Evolutionary conservation across 2,113 vertebrate genomes (phyloP).

Genomic region (Mirza zaza): DNA sequence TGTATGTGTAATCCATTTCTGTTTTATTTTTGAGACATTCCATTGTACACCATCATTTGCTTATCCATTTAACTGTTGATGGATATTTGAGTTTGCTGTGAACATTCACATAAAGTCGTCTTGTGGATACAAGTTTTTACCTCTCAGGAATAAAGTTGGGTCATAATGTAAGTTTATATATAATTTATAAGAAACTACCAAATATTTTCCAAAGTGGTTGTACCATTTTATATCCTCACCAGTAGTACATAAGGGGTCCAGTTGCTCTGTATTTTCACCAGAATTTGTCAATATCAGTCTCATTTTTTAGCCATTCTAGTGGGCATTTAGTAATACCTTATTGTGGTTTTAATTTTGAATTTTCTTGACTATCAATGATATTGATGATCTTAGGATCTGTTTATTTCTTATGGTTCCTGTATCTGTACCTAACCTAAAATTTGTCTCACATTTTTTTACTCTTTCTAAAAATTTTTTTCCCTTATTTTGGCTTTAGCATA

Average conservation of each 20-base stretch:
- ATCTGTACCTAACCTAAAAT: neutral
- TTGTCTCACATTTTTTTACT: neutral
- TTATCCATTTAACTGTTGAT: neutral
- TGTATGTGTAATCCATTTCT: neutral
- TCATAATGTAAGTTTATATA: neutral
- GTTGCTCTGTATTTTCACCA: neutral
- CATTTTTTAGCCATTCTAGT: neutral
- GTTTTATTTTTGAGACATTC: neutral
- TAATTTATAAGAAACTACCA: neutral
- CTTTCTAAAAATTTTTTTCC: neutral
- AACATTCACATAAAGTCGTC: neutral
- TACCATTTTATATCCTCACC: neutral
- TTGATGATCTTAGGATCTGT: neutral
- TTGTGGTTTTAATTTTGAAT: neutral
- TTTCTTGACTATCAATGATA: neutral
- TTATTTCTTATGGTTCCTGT: neutral
- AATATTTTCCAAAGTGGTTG: neutral
- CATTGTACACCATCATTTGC: neutral
- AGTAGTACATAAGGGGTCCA: neutral
- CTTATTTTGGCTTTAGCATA: neutral
- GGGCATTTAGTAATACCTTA: neutral
- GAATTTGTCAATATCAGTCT: neutral
- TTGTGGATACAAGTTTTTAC: neutral
- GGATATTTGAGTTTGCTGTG: neutral
- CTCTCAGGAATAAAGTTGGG: neutral